These are phyloP conservation scores for Andinoacara biseriatus DNA, from an alignment of 2,113 vertebrate genomes.

Conservation along the genomic window DNA sequence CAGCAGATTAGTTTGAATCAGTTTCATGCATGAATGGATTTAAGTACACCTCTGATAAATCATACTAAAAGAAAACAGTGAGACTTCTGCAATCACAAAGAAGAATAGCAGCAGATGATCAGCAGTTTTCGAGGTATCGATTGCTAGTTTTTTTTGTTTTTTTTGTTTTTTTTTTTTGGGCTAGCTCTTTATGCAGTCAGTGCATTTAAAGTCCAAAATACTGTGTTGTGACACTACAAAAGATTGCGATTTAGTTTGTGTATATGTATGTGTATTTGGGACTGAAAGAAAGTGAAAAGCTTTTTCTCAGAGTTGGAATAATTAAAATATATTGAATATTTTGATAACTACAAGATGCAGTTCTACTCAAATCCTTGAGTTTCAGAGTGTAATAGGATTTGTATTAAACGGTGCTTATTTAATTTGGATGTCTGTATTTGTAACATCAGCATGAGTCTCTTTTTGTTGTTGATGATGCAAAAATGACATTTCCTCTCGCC, in stretches of 20 bases:
- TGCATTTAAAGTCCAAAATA: not conserved
- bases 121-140: not conserved
- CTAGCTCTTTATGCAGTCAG: not conserved
- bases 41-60: not conserved
- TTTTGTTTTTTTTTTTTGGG: not conserved
- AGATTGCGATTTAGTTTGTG: not conserved
- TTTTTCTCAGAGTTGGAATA: not conserved
- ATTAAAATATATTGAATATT: rapidly evolving
- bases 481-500: too few species aligned
- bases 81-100: not conserved
- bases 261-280: not conserved
- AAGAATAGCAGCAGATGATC: not conserved
- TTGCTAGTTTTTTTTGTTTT: not conserved
- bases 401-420: not conserved
- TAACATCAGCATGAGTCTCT: too few species aligned
- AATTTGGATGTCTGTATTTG: not conserved
- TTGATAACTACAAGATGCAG: not conserved
- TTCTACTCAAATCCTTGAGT: not conserved
- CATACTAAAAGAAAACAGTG: not conserved
- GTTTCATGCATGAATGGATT: conserved; percentile 4
- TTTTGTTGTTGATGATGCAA: too few species aligned
- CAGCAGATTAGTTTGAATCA: not conserved
- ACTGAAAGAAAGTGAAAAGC: not conserved
- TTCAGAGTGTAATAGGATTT: not conserved
- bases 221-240: not conserved